A percentile compares a stretch with the other conserved stretches of the same genome.
These are phyloP conservation scores for Heliothis virescens DNA, from an alignment of 1,140 invertebrate genomes.

Conservation along the genomic window DNA sequence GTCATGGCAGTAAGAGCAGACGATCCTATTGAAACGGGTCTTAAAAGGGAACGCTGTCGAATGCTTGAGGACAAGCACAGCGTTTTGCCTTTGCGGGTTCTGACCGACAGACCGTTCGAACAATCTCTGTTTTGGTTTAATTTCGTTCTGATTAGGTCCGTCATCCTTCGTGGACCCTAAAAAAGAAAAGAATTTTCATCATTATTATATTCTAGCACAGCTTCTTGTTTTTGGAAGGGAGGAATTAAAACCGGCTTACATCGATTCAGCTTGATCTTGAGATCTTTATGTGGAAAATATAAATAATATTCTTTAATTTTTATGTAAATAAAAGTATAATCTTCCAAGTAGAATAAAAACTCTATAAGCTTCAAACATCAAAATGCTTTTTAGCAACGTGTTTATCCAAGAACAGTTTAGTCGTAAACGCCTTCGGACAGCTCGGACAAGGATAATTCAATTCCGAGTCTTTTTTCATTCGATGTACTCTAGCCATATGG, in stretches of 20 bases:
- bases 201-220: slow-evolving; percentile 72
- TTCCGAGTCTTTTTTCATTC: slow-evolving; percentile 75
- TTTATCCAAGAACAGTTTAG: slow-evolving; percentile 79
- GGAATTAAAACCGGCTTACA: not conserved
- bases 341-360: not conserved
- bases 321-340: not conserved
- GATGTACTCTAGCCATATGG: slow-evolving; percentile 78
- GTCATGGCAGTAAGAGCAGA: slow-evolving; percentile 80
- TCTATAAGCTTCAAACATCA: slow-evolving; percentile 56
- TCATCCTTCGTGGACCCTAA: slow-evolving; percentile 79
- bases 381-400: slow-evolving; percentile 81
- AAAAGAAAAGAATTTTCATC: slow-evolving; percentile 81
- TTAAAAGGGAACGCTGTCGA: slow-evolving; percentile 81
- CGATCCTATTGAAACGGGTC: slow-evolving; percentile 79
- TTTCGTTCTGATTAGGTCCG: slow-evolving; percentile 75
- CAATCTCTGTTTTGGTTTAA: slow-evolving; percentile 80
- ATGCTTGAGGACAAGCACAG: slow-evolving; percentile 76
- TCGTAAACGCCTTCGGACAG: slow-evolving; percentile 78
- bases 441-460: slow-evolving; percentile 73
- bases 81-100: slow-evolving; percentile 80
- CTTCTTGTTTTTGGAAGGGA: slow-evolving; percentile 36
- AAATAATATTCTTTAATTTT: not conserved
- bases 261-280: not conserved
- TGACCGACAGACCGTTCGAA: slow-evolving; percentile 81
- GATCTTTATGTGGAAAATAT: not conserved